Percentiles rank a stretch among this genome's conserved stretches.
These are phyloP conservation scores for Tricholauxania praeusta DNA, from an alignment of 2,888 invertebrate species.

Conservation along the genomic window DNA sequence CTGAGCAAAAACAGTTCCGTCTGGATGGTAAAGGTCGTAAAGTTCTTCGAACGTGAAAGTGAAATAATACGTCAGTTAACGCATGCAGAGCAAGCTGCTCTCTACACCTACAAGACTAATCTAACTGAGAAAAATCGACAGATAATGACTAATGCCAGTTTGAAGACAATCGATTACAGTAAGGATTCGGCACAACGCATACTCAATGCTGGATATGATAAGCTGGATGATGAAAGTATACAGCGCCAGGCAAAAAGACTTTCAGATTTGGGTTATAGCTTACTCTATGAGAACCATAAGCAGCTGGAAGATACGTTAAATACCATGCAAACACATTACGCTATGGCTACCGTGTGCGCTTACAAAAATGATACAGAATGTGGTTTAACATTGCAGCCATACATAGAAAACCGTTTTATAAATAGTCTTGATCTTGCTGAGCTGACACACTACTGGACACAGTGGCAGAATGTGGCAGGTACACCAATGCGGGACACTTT, in stretches of 20 bases:
- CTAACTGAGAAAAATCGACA: slow-evolving; percentile 79
- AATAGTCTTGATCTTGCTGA: slow-evolving; percentile 82
- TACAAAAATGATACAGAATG: slow-evolving; percentile 75
- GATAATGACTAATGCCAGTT: slow-evolving; percentile 60
- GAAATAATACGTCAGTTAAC: slow-evolving; percentile 71
- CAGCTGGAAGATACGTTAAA: slow-evolving; percentile 74
- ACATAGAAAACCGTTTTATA: slow-evolving; percentile 73
- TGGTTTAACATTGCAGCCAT: slow-evolving; percentile 78
- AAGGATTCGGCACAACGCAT: slow-evolving; percentile 61
- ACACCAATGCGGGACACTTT: slow-evolving; percentile 74
- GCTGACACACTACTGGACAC: slow-evolving; percentile 81
- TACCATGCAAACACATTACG: slow-evolving; percentile 82
- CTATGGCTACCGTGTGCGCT: slow-evolving; percentile 81
- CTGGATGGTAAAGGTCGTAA: slow-evolving; percentile 68
- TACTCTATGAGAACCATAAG: slow-evolving; percentile 76
- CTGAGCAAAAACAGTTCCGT: slow-evolving; percentile 40
- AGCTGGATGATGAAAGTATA: slow-evolving; percentile 76
- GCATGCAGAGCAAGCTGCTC: slow-evolving; percentile 70
- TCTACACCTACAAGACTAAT: slow-evolving; percentile 81
- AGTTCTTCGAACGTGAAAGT: slow-evolving; percentile 74
- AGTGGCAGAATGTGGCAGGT: slow-evolving; percentile 83
- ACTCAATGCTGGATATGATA: slow-evolving; percentile 75
- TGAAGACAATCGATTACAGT: slow-evolving; percentile 54
- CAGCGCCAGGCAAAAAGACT: slow-evolving; percentile 81
- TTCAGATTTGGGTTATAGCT: slow-evolving; percentile 78